A percentile compares a stretch with the other conserved stretches of the same genome.
These are phyloP conservation scores for Chelon auratus DNA, from an alignment of 2,797 vertebrate species.

Conservation along the genomic window DNA sequence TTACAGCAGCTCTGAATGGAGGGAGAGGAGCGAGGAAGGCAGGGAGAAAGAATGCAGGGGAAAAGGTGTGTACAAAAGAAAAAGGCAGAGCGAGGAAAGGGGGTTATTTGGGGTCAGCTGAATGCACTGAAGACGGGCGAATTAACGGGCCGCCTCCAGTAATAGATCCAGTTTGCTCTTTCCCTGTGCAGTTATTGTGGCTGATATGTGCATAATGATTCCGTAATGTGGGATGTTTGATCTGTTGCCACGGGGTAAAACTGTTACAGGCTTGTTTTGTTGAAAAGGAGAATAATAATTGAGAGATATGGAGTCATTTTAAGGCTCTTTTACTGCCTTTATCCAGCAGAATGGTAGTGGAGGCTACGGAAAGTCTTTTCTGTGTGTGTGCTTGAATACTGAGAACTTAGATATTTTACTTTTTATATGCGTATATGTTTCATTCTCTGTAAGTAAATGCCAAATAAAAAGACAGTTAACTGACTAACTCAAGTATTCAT, in stretches of 20 bases:
- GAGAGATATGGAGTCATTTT: conserved; percentile 26
- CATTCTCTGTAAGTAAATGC: neutral
- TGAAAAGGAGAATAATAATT: conserved; percentile 49
- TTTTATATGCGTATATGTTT: neutral
- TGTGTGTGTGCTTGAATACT: neutral
- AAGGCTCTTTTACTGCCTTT: conserved; percentile 37
- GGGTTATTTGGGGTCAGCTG: conserved; percentile 51
- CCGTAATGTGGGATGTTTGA: conserved; percentile 50
- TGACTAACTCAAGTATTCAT: no score
- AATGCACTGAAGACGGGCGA: conserved; percentile 21
- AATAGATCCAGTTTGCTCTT: conserved; percentile 44
- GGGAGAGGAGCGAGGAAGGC: conserved; percentile 22
- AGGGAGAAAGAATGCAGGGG: conserved; percentile 2
- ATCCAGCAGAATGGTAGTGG: conserved; percentile 3
- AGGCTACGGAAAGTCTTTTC: conserved; percentile 13
- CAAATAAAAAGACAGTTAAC: neutral
- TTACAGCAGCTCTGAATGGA: conserved; percentile 62
- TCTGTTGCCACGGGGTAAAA: conserved; percentile 44
- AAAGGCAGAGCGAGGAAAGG: conserved; percentile 18
- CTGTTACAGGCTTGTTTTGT: conserved; percentile 45
- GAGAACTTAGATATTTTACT: neutral
- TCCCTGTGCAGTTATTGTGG: conserved; percentile 32
- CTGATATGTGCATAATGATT: conserved; percentile 44
- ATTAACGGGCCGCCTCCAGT: conserved; percentile 41
- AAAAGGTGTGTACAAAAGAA: conserved; percentile 31